Evolutionary conservation across 2,113 vertebrate species (phyloP).

Genomic region (Lethenteron reissneri): DNA sequence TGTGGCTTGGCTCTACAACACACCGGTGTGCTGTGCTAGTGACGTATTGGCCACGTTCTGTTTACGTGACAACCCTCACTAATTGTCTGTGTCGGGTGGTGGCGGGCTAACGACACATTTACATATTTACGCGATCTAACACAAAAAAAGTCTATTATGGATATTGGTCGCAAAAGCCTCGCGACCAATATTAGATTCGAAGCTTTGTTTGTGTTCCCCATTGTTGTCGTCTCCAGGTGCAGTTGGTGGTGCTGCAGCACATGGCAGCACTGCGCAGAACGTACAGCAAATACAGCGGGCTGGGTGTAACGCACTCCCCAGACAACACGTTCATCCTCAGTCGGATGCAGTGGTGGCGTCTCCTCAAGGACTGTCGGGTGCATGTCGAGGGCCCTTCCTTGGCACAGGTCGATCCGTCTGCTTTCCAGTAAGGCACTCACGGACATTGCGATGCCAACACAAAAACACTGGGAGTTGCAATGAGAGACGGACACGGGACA

Average conservation of each 20-base stretch:
- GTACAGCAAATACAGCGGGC: conserved; percentile 53
- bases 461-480: neutral
- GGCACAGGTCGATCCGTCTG: conserved; percentile 31
- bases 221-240: conserved; percentile 25
- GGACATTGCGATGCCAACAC: neutral
- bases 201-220: neutral
- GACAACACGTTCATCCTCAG: conserved; percentile 38
- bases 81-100: too few relatives aligned
- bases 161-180: too few relatives aligned
- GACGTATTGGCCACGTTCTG: too few relatives aligned
- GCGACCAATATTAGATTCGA: neutral
- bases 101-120: too few relatives aligned
- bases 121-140: too few relatives aligned
- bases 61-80: too few relatives aligned
- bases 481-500: neutral
- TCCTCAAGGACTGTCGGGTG: conserved; percentile 57
- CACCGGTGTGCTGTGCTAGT: too few relatives aligned
- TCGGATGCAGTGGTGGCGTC: conserved; percentile 52
- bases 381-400: conserved; percentile 33
- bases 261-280: conserved; percentile 29
- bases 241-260: conserved; percentile 33
- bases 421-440: conserved; percentile 24
- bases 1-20: too few relatives aligned
- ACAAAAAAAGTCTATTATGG: too few relatives aligned
- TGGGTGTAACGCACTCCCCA: conserved; percentile 25